phyloP scores from a whole-genome alignment of 2,113 vertebrate species.

The Junco hyemalis region DNA sequence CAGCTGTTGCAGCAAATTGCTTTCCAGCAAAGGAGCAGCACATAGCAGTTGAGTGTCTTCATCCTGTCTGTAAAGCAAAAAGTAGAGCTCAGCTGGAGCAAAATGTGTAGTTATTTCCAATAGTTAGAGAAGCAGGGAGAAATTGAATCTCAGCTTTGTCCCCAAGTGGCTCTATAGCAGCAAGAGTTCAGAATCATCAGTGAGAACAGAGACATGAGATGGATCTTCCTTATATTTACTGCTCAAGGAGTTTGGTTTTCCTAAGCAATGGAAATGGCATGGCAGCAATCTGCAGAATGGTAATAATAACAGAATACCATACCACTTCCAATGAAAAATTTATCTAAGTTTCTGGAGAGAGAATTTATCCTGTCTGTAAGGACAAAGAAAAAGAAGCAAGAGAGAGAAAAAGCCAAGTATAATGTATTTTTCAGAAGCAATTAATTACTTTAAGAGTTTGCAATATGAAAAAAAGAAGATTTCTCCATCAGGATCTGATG shows the following conservation, averaged over 20 bases:
- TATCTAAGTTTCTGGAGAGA: background rate
- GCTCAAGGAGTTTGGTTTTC: background rate
- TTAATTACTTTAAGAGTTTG: background rate
- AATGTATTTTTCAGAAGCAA: background rate
- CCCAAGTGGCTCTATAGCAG: background rate
- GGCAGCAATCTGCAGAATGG: background rate
- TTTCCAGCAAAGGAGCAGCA: constrained; percentile 80
- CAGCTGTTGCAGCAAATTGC: constrained; percentile 73
- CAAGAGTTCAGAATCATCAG: background rate
- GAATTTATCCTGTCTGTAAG: background rate
- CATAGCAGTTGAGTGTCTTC: constrained; percentile 76
- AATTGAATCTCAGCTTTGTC: background rate
- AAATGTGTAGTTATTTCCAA: background rate
- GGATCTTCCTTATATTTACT: background rate
- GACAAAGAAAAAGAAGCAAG: background rate
- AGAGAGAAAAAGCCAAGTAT: background rate
- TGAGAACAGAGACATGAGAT: background rate
- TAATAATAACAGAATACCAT: background rate
- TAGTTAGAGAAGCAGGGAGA: background rate
- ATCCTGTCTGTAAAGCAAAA: constrained; percentile 61
- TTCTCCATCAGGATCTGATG: background rate
- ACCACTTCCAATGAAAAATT: background rate
- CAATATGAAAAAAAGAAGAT: background rate
- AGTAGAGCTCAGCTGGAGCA: background rate
- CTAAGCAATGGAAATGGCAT: background rate